These are phyloP conservation scores for Zootoca vivipara DNA, from an alignment of 2,113 vertebrate genomes.

Conservation along the genomic window DNA sequence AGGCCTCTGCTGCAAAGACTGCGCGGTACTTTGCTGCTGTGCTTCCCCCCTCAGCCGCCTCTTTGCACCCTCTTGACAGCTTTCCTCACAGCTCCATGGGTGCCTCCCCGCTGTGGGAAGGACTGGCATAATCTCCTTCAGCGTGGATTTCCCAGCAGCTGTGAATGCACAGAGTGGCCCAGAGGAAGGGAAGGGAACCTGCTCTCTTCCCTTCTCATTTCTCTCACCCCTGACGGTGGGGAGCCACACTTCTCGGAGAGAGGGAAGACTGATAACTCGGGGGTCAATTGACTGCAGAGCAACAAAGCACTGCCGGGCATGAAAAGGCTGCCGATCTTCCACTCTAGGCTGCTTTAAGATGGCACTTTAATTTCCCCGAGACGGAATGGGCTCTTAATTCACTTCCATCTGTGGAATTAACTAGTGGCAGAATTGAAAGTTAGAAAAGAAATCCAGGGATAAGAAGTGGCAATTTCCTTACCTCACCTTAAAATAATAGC, in stretches of 20 bases:
- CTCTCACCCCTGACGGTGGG: neutral
- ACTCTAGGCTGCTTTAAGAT: neutral
- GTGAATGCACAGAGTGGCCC: neutral
- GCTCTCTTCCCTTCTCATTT: neutral
- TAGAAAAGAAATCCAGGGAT: neutral
- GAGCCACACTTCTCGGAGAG: neutral
- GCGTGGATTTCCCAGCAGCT: slow-evolving; percentile 23
- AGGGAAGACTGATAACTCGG: no score
- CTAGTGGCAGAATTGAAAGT: neutral
- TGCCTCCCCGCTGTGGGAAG: neutral
- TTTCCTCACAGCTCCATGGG: slow-evolving; percentile 19
- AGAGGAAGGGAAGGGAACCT: neutral
- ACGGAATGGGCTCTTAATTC: neutral
- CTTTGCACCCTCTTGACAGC: neutral
- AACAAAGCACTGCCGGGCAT: neutral
- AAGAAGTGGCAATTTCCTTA: neutral
- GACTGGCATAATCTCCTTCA: neutral
- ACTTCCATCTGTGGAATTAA: neutral
- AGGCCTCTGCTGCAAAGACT: neutral
- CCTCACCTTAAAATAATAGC: neutral
- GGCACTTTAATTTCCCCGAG: neutral
- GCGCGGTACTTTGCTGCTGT: neutral
- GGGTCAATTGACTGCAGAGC: neutral
- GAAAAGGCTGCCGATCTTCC: neutral
- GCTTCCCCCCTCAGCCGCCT: neutral